phyloP scores from a whole-genome alignment of 2,797 vertebrate genomes.

The Thripadectes ignobilis region DNA sequence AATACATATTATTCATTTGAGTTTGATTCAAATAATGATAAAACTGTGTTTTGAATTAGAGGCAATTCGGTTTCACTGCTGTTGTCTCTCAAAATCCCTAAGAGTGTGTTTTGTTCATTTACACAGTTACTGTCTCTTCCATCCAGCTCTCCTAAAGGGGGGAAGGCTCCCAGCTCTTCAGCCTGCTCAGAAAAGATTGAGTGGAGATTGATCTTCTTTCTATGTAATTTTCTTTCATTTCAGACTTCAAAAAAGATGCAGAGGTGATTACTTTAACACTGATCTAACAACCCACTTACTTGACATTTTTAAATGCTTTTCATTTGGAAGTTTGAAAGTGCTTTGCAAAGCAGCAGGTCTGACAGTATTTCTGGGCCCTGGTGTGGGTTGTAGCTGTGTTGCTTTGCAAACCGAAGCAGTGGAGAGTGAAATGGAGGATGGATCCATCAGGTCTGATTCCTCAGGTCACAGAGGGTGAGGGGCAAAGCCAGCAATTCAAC shows the following conservation, averaged over 20 bases:
- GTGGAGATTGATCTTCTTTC: background rate
- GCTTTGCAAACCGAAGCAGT: background rate
- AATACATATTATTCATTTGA: background rate
- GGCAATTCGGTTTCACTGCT: background rate
- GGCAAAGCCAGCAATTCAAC: background rate
- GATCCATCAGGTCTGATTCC: background rate
- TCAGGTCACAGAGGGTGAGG: background rate
- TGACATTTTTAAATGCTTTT: background rate
- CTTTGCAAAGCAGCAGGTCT: background rate
- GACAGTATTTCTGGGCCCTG: background rate
- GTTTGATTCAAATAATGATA: background rate
- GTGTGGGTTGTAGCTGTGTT: background rate
- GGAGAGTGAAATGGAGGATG: background rate
- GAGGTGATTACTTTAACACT: background rate
- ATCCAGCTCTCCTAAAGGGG: background rate
- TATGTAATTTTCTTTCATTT: background rate
- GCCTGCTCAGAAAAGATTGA: background rate
- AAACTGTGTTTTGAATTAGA: background rate
- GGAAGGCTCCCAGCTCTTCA: background rate
- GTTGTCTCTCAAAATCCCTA: background rate
- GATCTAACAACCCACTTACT: background rate
- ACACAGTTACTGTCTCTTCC: background rate
- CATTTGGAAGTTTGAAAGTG: background rate
- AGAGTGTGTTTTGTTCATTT: background rate
- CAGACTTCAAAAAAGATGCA: background rate